Percentiles rank a stretch among this genome's conserved stretches.
Evolutionary conservation across 2,888 invertebrate genomes (phyloP).

Genomic region (Trissolcus japonicus): DNA sequence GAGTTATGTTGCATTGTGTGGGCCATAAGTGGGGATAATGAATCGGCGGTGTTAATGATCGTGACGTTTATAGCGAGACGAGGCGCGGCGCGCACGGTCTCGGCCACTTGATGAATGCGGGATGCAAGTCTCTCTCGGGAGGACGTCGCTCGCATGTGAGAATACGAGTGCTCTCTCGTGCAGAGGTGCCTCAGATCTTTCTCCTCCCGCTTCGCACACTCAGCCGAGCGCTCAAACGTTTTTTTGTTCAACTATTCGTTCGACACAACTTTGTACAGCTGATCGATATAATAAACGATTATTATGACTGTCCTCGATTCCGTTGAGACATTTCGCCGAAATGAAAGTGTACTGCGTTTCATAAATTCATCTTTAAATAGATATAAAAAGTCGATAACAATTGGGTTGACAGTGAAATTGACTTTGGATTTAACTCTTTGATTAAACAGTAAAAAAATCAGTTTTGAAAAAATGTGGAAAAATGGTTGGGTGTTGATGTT

Average conservation of each 20-base stretch:
- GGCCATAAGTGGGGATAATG: constrained; percentile 31
- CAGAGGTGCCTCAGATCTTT: constrained; percentile 20
- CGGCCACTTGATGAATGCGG: constrained; percentile 51
- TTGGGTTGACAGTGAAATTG: too few species aligned
- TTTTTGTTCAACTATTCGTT: background rate
- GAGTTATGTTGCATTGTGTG: constrained; percentile 40
- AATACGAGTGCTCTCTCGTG: constrained; percentile 33
- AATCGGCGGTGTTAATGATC: constrained; percentile 53
- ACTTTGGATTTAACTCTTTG: too few species aligned
- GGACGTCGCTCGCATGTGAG: constrained; percentile 32
- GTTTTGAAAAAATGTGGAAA: too few species aligned
- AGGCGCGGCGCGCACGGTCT: constrained; percentile 31
- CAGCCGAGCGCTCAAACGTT: background rate
- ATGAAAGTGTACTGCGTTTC: too few species aligned
- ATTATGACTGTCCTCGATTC: too few species aligned
- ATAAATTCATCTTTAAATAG: too few species aligned
- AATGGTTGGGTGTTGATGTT: too few species aligned
- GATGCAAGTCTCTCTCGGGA: constrained; percentile 22
- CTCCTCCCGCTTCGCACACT: background rate
- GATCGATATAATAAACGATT: too few species aligned
- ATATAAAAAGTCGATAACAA: too few species aligned
- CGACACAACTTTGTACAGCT: background rate
- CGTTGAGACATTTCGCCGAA: too few species aligned
- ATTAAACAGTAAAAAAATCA: too few species aligned
- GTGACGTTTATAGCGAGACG: constrained; percentile 50